Evolutionary conservation across 2,888 invertebrate species (phyloP).

Genomic region (Brachyptera putata): DNA sequence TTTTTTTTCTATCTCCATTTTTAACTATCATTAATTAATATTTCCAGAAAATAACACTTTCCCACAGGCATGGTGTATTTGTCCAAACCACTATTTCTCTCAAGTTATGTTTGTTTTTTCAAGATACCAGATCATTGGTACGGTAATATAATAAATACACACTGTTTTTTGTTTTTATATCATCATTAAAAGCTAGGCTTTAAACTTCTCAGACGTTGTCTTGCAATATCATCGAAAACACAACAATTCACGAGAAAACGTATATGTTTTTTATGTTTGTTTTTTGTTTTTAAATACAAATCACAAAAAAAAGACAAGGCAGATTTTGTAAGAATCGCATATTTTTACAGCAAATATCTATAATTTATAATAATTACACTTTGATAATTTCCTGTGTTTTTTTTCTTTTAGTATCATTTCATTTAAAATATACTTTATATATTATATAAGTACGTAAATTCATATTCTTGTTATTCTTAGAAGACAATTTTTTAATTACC

Average conservation of each 20-base stretch:
- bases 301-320: conserved; percentile 20
- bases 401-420: neutral
- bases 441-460: neutral
- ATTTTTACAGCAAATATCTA: conserved; percentile 3
- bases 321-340: conserved; percentile 3
- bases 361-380: neutral
- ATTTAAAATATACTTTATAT: neutral
- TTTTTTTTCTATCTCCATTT: conserved; percentile 31
- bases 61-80: conserved; percentile 37
- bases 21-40: conserved; percentile 38
- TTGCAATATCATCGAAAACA: too few relatives aligned
- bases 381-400: neutral
- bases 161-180: too few relatives aligned
- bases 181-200: too few relatives aligned
- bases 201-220: too few relatives aligned
- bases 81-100: too few relatives aligned
- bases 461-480: neutral
- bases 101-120: too few relatives aligned
- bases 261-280: too few relatives aligned
- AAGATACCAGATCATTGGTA: too few relatives aligned
- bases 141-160: too few relatives aligned
- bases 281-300: neutral
- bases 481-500: neutral
- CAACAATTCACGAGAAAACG: too few relatives aligned
- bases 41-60: conserved; percentile 54